Conservation (phyloP, 2,797 vertebrate species). For the Cyprinodon diabolis region DNA sequence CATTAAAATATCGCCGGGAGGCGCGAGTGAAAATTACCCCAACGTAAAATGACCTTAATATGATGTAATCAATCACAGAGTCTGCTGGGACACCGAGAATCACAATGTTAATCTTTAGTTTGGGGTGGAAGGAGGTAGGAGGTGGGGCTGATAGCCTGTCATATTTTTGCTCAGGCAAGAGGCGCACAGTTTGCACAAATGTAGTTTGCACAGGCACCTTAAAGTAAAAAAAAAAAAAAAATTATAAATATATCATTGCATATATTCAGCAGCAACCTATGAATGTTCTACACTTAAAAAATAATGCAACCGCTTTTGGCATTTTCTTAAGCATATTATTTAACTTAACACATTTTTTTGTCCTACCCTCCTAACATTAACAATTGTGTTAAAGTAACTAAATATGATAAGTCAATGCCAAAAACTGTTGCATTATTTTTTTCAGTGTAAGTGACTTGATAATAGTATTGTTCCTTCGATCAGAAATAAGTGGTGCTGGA, state of each 20-base stretch:
- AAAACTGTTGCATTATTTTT: not conserved
- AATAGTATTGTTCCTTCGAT: not conserved
- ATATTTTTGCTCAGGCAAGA: conserved; percentile 60
- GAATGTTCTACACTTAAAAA: not conserved
- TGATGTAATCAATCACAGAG: conserved; percentile 82
- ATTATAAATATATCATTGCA: not conserved
- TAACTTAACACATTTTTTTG: too few relatives aligned
- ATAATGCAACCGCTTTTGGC: too few relatives aligned
- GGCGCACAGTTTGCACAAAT: conserved; percentile 3
- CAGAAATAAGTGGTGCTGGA: not conserved
- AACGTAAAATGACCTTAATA: conserved; percentile 80
- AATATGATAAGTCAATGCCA: not conserved
- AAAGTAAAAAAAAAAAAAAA: not conserved
- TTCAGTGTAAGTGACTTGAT: too few relatives aligned
- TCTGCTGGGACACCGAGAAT: conserved; percentile 78
- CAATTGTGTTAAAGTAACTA: not conserved
- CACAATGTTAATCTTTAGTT: conserved; percentile 79
- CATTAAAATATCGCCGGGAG: conserved; percentile 75
- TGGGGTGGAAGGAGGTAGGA: conserved; percentile 33
- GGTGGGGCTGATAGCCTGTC: conserved; percentile 39
- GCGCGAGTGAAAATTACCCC: conserved; percentile 79
- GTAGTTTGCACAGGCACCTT: not conserved
- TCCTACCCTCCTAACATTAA: not conserved
- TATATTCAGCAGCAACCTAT: not conserved
- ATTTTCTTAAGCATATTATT: too few relatives aligned